Evolutionary conservation across 2,797 vertebrate genomes (phyloP).

Genomic region (Sebastes minor): DNA sequence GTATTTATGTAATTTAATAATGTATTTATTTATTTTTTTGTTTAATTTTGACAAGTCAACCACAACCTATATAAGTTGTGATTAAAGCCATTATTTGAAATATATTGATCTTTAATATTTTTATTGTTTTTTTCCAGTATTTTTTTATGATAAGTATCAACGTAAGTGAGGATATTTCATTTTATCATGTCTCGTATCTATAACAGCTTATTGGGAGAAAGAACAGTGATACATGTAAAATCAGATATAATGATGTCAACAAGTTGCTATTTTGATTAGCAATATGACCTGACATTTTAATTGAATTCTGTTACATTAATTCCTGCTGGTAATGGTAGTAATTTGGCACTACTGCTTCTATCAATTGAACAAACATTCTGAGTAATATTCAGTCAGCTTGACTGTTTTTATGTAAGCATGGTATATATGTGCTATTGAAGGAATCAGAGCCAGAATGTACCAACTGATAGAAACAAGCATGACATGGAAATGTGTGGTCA

Average conservation of each 20-base stretch:
- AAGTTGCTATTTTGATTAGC: background rate
- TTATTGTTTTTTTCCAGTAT: no score
- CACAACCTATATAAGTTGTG: no score
- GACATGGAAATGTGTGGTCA: conserved; percentile 33
- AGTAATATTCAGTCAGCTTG: background rate
- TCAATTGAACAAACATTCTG: background rate
- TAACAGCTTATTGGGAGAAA: background rate
- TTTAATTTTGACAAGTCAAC: no score
- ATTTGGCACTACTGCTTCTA: background rate
- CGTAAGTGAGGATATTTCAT: background rate
- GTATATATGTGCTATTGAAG: background rate
- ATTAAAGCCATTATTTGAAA: no score
- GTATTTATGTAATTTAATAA: no score
- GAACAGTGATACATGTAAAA: background rate
- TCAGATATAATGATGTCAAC: background rate
- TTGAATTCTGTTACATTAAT: no score
- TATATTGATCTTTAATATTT: no score
- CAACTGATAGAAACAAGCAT: conserved; percentile 28
- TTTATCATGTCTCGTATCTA: background rate
- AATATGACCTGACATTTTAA: no score
- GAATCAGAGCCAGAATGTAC: conserved; percentile 17
- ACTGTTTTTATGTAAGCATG: background rate
- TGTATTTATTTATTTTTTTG: no score
- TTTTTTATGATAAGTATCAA: background rate
- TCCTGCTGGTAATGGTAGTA: background rate